Evolutionary conservation across 1,140 invertebrate species (phyloP).

Genomic region (Drosophila insularis): DNA sequence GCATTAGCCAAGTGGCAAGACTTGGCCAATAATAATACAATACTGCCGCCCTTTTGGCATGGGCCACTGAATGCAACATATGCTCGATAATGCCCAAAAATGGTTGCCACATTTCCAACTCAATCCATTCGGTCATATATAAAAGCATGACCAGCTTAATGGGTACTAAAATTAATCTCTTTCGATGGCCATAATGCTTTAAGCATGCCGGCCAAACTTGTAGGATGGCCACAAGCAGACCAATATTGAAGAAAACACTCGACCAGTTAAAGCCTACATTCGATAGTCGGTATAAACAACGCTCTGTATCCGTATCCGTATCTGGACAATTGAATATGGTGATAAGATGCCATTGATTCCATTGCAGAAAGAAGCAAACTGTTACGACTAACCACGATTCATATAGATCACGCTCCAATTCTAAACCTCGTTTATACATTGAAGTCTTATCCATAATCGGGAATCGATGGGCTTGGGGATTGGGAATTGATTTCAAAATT

Average conservation of each 20-base stretch:
- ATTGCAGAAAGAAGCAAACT: not conserved
- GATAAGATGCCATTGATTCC: conserved; percentile 2
- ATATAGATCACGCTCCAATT: conserved; percentile 7
- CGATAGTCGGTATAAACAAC: not conserved
- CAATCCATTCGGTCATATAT: conserved; percentile 29
- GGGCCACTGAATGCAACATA: conserved; percentile 13
- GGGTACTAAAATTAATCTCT: conserved; percentile 21
- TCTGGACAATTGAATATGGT: not conserved
- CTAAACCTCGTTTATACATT: not conserved
- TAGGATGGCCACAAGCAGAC: conserved; percentile 23
- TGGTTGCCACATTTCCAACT: conserved; percentile 39
- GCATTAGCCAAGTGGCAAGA: conserved; percentile 26
- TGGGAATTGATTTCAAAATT: not conserved
- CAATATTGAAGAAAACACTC: conserved; percentile 26
- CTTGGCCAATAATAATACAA: conserved; percentile 26
- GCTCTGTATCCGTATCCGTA: not conserved
- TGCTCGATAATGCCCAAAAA: conserved; percentile 27
- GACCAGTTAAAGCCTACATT: conserved; percentile 16
- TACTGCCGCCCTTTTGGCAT: not conserved
- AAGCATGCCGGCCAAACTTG: conserved; percentile 23
- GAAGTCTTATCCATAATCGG: not conserved
- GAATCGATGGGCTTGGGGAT: no score
- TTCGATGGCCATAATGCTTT: not conserved
- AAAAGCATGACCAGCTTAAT: conserved; percentile 23
- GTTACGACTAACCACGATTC: conserved; percentile 14